Base-by-base conservation (phyloP, 2,113 vertebrate genomes). In the Lampris megalopsis region DNA sequence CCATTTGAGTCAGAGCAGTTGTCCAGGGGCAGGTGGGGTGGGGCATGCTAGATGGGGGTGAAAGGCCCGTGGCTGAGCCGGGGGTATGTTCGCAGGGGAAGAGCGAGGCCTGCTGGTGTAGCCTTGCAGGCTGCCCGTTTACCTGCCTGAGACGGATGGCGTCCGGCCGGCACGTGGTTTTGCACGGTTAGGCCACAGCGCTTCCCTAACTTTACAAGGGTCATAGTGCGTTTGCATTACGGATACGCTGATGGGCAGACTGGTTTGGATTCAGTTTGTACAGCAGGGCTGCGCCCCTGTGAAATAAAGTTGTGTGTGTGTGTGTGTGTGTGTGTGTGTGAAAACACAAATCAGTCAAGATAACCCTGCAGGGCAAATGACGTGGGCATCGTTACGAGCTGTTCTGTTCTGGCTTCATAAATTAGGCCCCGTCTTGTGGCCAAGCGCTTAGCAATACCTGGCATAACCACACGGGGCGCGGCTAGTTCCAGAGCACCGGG, bases 1-100 rank as follows among this genome's bases (percentile, higher is more conserved):
- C 91, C 88, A 66, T 92, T 86, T 93, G 94, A 94, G 89, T 89
- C 87, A 89, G 90, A 89, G 86, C 94, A 92, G 92, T 92, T 93
- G 91, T 92, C 89, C 90, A 83, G 82, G 73, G 89, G 81, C 82
- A 74, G 77, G 78, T 5, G 75, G 86, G 88, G 86, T 79, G 81
- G 88, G 82, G 80, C 76, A 8, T 77, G 13, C 63, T 49, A 52
- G 80, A 52, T 10, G 58, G 84, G 24, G 84, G 73, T 79, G 79
- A 82, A 86, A 79, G 83, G 86, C 75, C 82, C 80, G 73, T 63
- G 79, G 60, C 68, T 75, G 75, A 80, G 82, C 80, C 80, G 80
- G 76, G 71, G 80, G 53, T 83, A 82, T 79, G 70, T 77, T 79
- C 87, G 72, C 72, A 49, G 68, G 80, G 80, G 83, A 81, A 87